Percentiles rank a stretch among this genome's conserved stretches.
Evolutionary conservation across 1,140 invertebrate genomes (phyloP).

Genomic region (Oreohelix idahoensis): DNA sequence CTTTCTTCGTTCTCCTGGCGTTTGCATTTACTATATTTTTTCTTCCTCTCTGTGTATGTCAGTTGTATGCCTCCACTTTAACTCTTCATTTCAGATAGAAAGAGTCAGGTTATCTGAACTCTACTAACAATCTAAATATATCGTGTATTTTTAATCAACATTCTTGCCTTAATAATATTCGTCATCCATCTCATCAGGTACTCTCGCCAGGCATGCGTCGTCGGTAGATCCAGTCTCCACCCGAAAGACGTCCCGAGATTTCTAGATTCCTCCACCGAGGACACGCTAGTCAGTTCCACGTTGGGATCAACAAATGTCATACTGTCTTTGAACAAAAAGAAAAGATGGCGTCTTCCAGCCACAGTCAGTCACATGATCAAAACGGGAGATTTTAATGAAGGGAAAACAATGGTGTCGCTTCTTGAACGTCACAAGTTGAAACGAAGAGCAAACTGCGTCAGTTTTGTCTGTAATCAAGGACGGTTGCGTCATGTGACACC

Average conservation of each 20-base stretch:
- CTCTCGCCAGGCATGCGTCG: conserved; percentile 20
- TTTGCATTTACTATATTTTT: too few relatives aligned
- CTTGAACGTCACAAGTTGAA: conserved; percentile 50
- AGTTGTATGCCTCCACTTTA: too few relatives aligned
- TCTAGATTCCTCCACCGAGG: conserved; percentile 25
- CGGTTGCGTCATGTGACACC: not conserved
- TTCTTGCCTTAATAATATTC: too few relatives aligned
- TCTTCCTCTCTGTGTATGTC: too few relatives aligned
- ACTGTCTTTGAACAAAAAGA: conserved; percentile 51
- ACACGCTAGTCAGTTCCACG: not conserved
- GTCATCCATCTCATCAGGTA: conserved; percentile 30
- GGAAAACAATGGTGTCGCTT: conserved; percentile 37
- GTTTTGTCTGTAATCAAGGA: conserved; percentile 44
- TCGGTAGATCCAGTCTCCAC: conserved; percentile 10
- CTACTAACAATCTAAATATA: too few relatives aligned
- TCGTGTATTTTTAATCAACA: too few relatives aligned
- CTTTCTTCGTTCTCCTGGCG: too few relatives aligned
- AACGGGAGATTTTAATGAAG: conserved; percentile 4
- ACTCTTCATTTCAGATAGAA: too few relatives aligned
- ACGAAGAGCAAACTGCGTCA: conserved; percentile 44
- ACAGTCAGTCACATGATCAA: conserved; percentile 40
- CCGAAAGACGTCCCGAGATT: conserved; percentile 32
- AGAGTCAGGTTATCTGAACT: too few relatives aligned
- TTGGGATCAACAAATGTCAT: conserved; percentile 34
- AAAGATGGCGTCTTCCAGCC: conserved; percentile 44